A percentile compares a stretch with the other conserved stretches of the same genome.
These are phyloP conservation scores for Microplitis demolitor DNA, from an alignment of 1,140 invertebrate species.

Conservation along the genomic window DNA sequence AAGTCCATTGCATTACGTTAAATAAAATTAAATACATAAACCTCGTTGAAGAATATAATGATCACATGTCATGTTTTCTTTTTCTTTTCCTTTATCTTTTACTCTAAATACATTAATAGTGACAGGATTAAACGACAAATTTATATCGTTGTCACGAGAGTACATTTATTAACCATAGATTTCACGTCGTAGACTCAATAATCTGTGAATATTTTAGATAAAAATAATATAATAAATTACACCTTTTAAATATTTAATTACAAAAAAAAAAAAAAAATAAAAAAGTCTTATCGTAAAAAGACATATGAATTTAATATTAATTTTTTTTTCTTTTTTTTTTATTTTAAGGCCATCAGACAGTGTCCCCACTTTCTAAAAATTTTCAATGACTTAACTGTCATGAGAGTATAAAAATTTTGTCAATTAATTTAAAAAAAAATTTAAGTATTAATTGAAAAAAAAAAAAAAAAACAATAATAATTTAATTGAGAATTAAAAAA, in stretches of 20 bases:
- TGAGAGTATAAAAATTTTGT: no score
- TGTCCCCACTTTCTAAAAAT: no score
- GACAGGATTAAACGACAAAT: constrained; percentile 29
- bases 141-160: constrained; percentile 41
- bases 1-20: no score
- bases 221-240: constrained; percentile 6
- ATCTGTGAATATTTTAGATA: constrained; percentile 34
- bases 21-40: no score
- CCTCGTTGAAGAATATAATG: no score
- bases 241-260: constrained; percentile 14
- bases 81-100: no score
- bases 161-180: constrained; percentile 47
- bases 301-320: neutral
- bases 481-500: no score
- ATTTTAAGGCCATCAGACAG: neutral
- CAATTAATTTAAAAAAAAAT: no score
- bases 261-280: constrained; percentile 28
- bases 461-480: no score
- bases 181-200: constrained; percentile 53
- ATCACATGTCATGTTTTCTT: no score
- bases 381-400: no score
- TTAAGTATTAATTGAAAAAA: no score
- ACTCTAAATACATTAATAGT: constrained; percentile 1
- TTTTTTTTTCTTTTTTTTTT: neutral
- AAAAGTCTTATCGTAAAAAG: neutral